These are phyloP conservation scores for Phenganax subtilis DNA, from an alignment of 92 coral and sea anemone species.

Conservation along the genomic window DNA sequence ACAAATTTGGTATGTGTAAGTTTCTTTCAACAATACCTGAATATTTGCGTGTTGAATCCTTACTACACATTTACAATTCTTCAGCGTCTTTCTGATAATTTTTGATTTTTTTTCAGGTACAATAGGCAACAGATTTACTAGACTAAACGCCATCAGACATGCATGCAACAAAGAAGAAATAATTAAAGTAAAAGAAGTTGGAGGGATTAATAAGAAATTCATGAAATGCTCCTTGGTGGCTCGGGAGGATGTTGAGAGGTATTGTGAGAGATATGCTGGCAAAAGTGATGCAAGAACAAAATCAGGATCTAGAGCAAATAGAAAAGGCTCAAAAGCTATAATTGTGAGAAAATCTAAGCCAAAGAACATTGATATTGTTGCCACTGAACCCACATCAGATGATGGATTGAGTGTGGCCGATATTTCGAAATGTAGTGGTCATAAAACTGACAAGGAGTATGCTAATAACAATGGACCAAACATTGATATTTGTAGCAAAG, in stretches of 20 bases:
- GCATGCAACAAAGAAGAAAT: slow-evolving; percentile 21
- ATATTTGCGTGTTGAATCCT: no score
- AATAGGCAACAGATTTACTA: slow-evolving; percentile 16
- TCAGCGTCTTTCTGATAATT: not conserved
- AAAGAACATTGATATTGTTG: not conserved
- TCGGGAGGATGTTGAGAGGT: slow-evolving; percentile 10
- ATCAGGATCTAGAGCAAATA: not conserved
- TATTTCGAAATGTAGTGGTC: no score
- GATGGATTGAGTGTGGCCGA: not conserved
- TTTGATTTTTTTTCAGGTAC: not conserved
- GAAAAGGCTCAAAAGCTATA: not conserved
- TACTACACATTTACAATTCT: no score
- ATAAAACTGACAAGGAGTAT: no score
- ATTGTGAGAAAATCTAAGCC: not conserved
- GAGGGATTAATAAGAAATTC: slow-evolving; percentile 10
- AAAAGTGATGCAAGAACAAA: not conserved
- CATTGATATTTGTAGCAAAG: no score
- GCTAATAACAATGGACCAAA: no score
- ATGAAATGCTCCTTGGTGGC: slow-evolving; percentile 20
- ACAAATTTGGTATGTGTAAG: no score
- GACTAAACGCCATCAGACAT: slow-evolving; percentile 18
- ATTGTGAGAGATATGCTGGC: slow-evolving; percentile 9
- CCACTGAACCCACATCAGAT: not conserved
- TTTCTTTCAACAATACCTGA: no score
- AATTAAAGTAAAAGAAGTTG: slow-evolving; percentile 8